phyloP scores from a whole-genome alignment of 2,888 invertebrate genomes.

The Buathra laborator region DNA sequence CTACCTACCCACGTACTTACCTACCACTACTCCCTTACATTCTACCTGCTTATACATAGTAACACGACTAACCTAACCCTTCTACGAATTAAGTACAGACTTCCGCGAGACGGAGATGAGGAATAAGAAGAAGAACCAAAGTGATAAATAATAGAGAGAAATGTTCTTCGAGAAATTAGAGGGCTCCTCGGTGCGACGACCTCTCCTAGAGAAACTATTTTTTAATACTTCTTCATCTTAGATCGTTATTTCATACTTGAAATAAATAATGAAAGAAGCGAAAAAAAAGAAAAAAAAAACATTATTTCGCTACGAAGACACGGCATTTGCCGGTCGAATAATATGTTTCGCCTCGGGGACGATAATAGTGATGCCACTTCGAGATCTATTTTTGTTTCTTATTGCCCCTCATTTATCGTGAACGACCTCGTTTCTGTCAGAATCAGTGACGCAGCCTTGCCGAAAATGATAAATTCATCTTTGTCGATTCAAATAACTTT shows the following conservation, averaged over 20 bases:
- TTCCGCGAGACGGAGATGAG: conserved; percentile 41
- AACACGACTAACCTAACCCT: conserved; percentile 51
- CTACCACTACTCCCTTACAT: conserved; percentile 15
- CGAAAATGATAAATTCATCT: neutral
- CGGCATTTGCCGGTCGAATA: no score
- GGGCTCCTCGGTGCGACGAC: conserved; percentile 33
- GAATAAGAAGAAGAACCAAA: conserved; percentile 21
- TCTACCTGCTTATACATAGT: conserved; percentile 18
- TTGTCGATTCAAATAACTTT: neutral
- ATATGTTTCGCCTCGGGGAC: neutral
- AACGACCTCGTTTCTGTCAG: neutral
- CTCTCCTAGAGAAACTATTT: conserved; percentile 15
- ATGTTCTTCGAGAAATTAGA: conserved; percentile 67
- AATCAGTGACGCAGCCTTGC: conserved; percentile 8
- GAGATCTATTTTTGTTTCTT: neutral
- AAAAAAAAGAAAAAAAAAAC: neutral
- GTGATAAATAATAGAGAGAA: conserved; percentile 56
- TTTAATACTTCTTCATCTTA: conserved; percentile 40
- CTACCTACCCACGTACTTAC: neutral
- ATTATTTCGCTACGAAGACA: neutral
- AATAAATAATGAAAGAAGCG: conserved; percentile 12
- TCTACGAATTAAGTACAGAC: conserved; percentile 64
- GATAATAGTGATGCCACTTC: neutral
- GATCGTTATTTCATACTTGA: conserved; percentile 13
- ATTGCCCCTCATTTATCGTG: neutral